These are phyloP conservation scores for Elgaria multicarinata DNA, from an alignment of 2,113 vertebrate species.

Conservation along the genomic window DNA sequence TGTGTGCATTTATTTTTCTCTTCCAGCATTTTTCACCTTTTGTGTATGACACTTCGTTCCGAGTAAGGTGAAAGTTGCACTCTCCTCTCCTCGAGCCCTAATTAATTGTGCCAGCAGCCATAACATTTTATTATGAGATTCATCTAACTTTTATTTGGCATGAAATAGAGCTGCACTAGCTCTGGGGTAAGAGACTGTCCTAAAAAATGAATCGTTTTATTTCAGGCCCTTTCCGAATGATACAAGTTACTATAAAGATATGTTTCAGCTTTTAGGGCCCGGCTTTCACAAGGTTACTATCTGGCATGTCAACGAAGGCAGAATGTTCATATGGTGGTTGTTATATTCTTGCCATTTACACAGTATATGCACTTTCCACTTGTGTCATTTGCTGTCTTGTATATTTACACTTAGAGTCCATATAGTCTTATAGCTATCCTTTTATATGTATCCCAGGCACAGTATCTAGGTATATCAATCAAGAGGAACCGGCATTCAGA, in stretches of 20 bases:
- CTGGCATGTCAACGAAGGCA: not conserved
- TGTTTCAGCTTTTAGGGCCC: slow-evolving; percentile 14
- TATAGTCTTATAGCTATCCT: not conserved
- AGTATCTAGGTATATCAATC: not conserved
- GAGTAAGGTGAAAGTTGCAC: slow-evolving; percentile 67
- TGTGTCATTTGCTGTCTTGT: not conserved
- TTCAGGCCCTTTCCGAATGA: slow-evolving; percentile 66
- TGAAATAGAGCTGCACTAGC: slow-evolving; percentile 63
- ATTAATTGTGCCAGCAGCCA: slow-evolving; percentile 72
- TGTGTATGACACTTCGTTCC: slow-evolving; percentile 37
- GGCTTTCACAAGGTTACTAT: not conserved
- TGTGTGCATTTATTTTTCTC: slow-evolving; percentile 22
- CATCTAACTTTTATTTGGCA: slow-evolving; percentile 72
- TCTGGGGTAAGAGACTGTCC: slow-evolving; percentile 56
- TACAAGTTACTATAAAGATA: slow-evolving; percentile 55
- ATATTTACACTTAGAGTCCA: not conserved
- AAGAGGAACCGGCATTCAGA: not conserved
- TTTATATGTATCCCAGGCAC: not conserved
- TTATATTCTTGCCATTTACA: not conserved
- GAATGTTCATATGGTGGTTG: not conserved
- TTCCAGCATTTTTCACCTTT: slow-evolving; percentile 54
- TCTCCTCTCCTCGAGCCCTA: slow-evolving; percentile 60
- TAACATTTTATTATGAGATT: slow-evolving; percentile 71
- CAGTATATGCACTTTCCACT: fast-evolving
- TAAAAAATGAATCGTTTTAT: slow-evolving; percentile 58